A percentile compares a stretch with the other conserved stretches of the same genome.
phyloP scores from a whole-genome alignment of 2,888 invertebrate genomes.

The Acronicta aceris region DNA sequence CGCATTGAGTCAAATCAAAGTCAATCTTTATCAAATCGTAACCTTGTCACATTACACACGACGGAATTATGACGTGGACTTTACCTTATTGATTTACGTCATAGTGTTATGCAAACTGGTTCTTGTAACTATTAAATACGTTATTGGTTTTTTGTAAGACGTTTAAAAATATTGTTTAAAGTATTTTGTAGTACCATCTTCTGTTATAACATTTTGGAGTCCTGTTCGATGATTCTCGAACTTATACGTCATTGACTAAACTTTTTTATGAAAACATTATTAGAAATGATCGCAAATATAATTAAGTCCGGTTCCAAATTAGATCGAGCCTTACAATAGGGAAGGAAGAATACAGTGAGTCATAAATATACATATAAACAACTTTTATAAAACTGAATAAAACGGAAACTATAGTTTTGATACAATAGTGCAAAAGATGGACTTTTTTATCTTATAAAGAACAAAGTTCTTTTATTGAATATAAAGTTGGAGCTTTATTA shows the following conservation, averaged over 20 bases:
- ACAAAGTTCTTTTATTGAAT: constrained; percentile 11
- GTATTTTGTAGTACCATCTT: constrained; percentile 20
- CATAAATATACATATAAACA: constrained; percentile 7
- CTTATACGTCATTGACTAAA: constrained; percentile 11
- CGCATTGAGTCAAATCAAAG: constrained; percentile 70
- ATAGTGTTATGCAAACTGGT: constrained; percentile 47
- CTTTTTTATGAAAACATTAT: constrained; percentile 14
- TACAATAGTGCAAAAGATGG: neutral
- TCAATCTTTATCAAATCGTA: constrained; percentile 65
- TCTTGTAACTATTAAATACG: constrained; percentile 27
- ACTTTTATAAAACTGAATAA: constrained; percentile 5
- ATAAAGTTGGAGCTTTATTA: constrained; percentile 12
- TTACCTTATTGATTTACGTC: constrained; percentile 59
- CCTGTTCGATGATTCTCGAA: constrained; percentile 24
- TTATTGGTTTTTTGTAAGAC: constrained; percentile 27
- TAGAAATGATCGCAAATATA: neutral
- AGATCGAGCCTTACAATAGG: neutral
- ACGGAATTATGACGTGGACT: constrained; percentile 54
- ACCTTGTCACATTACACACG: constrained; percentile 58
- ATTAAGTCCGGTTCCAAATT: constrained; percentile 26
- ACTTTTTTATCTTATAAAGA: constrained; percentile 18
- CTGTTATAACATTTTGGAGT: constrained; percentile 5
- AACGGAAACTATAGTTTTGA: constrained; percentile 3
- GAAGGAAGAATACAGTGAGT: neutral
- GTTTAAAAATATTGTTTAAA: constrained; percentile 17